Base-by-base conservation (phyloP, 2,797 vertebrate genomes). In the Synaphobranchus kaupii region DNA sequence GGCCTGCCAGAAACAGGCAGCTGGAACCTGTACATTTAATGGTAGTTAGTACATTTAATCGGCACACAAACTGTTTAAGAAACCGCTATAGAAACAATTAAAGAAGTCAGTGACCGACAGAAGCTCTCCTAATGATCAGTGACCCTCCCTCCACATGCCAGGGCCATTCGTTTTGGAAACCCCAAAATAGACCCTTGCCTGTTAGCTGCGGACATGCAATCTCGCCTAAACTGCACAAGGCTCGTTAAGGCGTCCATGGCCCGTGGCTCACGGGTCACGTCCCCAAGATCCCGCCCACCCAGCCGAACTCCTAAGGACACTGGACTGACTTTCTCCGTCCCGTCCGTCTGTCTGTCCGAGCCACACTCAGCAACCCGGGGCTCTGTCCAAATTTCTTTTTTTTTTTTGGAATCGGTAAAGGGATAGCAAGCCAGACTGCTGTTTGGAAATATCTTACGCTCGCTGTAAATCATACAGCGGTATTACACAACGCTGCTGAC, bases 371-470 rank as follows among this genome's bases (percentile, higher is more conserved):
- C 9, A 58, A 83, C 87, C 66, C 6, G 93, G 90, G 90, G 31
- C 89, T 91, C 92, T 82, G 89, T 89, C 88, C 91, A 91, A 52
- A 60, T 76, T 9, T 48, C 9, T 25, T 86, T 58, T 83, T n/a
- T 31, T 71, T 17, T 44, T 86, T 83, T 83, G 58, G 71, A 76
- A 76, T 76, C 17, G 17, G 31, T 52, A 39, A 63, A 39, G 68
- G 31, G 56, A 83, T 58, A 10, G 50, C n/a, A 4, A 68, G 80
- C 82, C 81, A 84, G 82, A 12, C 47, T 76, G 82, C 71, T 73
- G 73, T 84, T 92, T 93, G 85, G 94, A 92, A 94, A 93, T 91
- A 91, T 90, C 89, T 89, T 7, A 89, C 58, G 25, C n/a, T 44
- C 91, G 91, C 89, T 87, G 93, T 89, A 82, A 87, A 39, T 90